Percentiles rank a stretch among this genome's conserved stretches.
Evolutionary conservation across 2,888 invertebrate species (phyloP).

Genomic region (Leucophenga montana): DNA sequence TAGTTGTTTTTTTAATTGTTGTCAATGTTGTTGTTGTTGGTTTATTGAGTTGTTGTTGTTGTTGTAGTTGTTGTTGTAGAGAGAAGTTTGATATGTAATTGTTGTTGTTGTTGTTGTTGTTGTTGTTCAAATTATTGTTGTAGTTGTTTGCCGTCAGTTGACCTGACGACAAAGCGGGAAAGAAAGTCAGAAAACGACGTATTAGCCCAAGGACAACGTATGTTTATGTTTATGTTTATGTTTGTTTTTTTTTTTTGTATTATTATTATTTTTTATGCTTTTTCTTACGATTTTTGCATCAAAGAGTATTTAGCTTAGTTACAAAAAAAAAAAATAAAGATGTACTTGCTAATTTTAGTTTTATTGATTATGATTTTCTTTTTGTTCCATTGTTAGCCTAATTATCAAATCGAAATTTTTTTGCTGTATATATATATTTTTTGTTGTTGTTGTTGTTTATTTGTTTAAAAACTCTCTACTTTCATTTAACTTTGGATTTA

Average conservation of each 20-base stretch:
- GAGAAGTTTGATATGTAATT: constrained; percentile 42
- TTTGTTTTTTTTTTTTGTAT: neutral
- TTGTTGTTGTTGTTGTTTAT: constrained; percentile 37
- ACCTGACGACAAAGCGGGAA: constrained; percentile 74
- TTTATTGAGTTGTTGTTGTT: constrained; percentile 27
- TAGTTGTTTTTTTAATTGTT: constrained; percentile 42
- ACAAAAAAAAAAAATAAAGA: constrained; percentile 2
- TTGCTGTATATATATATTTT: constrained; percentile 50
- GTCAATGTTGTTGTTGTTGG: constrained; percentile 43
- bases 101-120: constrained; percentile 56
- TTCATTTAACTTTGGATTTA: constrained; percentile 63
- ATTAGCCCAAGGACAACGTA: constrained; percentile 73
- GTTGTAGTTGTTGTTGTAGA: constrained; percentile 56
- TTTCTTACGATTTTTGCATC: constrained; percentile 39
- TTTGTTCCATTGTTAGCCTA: constrained; percentile 28
- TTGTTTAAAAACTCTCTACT: constrained; percentile 48
- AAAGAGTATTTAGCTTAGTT: constrained; percentile 31
- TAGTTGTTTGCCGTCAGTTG: constrained; percentile 73
- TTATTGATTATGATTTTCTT: constrained; percentile 37
- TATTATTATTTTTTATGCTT: constrained; percentile 36
- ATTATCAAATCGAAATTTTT: constrained; percentile 19
- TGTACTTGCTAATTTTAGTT: constrained; percentile 33
- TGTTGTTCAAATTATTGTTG: constrained; percentile 55
- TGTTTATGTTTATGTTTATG: constrained; percentile 27
- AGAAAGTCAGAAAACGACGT: constrained; percentile 74